Percentiles rank a stretch among this genome's conserved stretches.
Evolutionary conservation across 2,113 vertebrate genomes (phyloP).

Genomic region (Diphyllodes magnificus): DNA sequence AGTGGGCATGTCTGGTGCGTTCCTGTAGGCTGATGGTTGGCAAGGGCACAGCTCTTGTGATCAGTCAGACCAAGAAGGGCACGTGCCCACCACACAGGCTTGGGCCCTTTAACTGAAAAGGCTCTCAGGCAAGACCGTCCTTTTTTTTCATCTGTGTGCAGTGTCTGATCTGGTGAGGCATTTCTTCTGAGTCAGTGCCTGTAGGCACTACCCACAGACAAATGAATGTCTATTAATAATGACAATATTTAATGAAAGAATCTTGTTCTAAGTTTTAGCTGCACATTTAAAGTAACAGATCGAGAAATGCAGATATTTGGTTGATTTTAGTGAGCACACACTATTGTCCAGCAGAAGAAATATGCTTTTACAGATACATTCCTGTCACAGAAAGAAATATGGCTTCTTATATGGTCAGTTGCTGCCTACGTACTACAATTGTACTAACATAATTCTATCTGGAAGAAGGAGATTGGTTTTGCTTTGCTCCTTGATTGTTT

Average conservation of each 20-base stretch:
- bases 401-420: neutral
- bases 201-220: conserved; percentile 11
- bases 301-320: neutral
- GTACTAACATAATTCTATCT: neutral
- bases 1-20: neutral
- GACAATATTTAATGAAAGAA: conserved; percentile 26
- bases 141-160: neutral
- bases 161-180: neutral
- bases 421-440: neutral
- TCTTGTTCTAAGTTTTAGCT: neutral
- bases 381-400: neutral
- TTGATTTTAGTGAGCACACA: neutral
- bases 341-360: neutral
- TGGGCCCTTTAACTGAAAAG: neutral
- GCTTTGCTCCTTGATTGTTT: neutral
- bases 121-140: neutral
- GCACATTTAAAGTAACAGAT: neutral
- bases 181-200: neutral
- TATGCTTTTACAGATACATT: neutral
- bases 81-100: neutral
- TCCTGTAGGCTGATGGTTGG: neutral
- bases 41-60: neutral
- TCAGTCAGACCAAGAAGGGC: neutral
- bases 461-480: neutral
- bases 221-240: conserved; percentile 37